phyloP scores from a whole-genome alignment of 1,140 invertebrate genomes.

The Luehdorfia chinensis region DNA sequence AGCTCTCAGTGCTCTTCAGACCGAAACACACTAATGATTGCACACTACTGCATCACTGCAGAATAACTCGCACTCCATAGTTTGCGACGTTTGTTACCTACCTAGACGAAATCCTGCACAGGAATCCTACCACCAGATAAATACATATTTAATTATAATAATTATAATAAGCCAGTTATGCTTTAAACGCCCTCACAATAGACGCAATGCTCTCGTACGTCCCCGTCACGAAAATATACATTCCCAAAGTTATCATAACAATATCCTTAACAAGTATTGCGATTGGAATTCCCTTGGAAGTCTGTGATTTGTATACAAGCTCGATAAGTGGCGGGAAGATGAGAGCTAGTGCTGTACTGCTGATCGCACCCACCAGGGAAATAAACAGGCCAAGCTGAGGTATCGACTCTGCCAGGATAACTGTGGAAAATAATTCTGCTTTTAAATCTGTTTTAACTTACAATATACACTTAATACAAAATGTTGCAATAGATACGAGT shows the following conservation, averaged over 20 bases:
- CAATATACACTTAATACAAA: too few relatives aligned
- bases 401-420: constrained; percentile 87
- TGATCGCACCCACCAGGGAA: constrained; percentile 92
- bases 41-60: too few relatives aligned
- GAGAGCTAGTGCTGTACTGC: constrained; percentile 90
- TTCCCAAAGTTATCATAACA: constrained; percentile 82
- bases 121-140: too few relatives aligned
- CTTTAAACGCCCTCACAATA: constrained; percentile 77
- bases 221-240: constrained; percentile 84
- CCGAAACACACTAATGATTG: too few relatives aligned
- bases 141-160: too few relatives aligned
- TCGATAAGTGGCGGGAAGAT: constrained; percentile 94
- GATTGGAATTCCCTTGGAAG: constrained; percentile 55
- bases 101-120: too few relatives aligned
- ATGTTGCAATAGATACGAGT: too few relatives aligned
- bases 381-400: constrained; percentile 92
- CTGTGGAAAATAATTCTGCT: constrained; percentile 75
- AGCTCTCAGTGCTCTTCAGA: too few relatives aligned
- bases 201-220: constrained; percentile 84
- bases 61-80: too few relatives aligned
- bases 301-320: constrained; percentile 78
- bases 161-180: too few relatives aligned
- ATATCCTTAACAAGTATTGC: constrained; percentile 79
- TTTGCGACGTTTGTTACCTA: too few relatives aligned
- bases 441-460: background rate